Evolutionary conservation across 2,888 invertebrate genomes (phyloP).

Genomic region (Campoletis raptor): DNA sequence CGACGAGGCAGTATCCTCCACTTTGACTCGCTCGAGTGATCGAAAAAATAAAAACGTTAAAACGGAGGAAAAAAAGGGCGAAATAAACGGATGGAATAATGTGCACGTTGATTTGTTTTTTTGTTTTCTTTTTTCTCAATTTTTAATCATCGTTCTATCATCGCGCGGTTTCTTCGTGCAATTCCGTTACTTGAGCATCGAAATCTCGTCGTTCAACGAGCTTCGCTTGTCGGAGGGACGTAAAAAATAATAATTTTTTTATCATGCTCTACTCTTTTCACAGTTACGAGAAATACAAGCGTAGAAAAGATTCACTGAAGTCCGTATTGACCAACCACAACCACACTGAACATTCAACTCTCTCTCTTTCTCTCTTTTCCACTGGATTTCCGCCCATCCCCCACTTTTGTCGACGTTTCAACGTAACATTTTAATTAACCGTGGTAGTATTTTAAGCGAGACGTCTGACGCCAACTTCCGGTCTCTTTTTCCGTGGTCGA

Average conservation of each 20-base stretch:
- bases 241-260: slow-evolving; percentile 20
- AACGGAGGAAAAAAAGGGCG: not conserved
- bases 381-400: not conserved
- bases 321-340: slow-evolving; percentile 51
- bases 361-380: not conserved
- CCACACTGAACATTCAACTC: not conserved
- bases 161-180: not conserved
- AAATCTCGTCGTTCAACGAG: not conserved
- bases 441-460: slow-evolving; percentile 67
- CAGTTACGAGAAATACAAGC: slow-evolving; percentile 28
- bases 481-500: slow-evolving; percentile 15
- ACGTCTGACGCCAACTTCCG: slow-evolving; percentile 68
- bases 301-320: slow-evolving; percentile 53
- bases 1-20: slow-evolving; percentile 23
- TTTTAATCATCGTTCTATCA: slow-evolving; percentile 20
- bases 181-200: not conserved
- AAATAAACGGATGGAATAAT: not conserved
- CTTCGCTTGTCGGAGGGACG: not conserved
- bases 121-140: not conserved
- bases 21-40: slow-evolving; percentile 8
- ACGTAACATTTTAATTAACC: slow-evolving; percentile 69
- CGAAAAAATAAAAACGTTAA: slow-evolving; percentile 1
- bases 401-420: slow-evolving; percentile 33
- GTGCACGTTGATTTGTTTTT: not conserved
- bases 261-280: not conserved